phyloP scores from a whole-genome alignment of 2,113 vertebrate genomes.

The Murina feae region DNA sequence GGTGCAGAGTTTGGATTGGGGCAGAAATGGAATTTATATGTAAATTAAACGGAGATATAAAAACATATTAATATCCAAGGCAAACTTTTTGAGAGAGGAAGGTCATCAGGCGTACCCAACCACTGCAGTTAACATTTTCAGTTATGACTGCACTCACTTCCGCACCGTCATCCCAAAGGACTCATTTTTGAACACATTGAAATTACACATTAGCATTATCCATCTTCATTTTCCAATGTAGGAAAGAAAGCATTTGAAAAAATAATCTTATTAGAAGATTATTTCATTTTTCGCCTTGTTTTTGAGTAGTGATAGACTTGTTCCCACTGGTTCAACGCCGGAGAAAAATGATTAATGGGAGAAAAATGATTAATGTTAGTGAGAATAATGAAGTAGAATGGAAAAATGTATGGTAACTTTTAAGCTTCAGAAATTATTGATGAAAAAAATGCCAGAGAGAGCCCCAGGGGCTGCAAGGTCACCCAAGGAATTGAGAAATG shows the following conservation, averaged over 20 bases:
- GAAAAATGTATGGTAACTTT: not conserved
- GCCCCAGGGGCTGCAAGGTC: not conserved
- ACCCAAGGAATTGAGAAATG: not conserved
- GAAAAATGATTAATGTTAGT: not conserved
- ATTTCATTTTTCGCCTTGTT: not conserved
- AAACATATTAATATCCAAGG: not conserved
- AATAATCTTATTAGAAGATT: not conserved
- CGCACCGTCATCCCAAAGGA: not conserved
- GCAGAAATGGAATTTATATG: slow-evolving; percentile 4
- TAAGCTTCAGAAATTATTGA: not conserved
- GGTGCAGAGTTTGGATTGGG: not conserved
- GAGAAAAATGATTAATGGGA: not conserved
- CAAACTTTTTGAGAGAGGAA: not conserved
- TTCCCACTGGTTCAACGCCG: not conserved
- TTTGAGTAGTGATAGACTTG: not conserved
- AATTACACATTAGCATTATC: not conserved
- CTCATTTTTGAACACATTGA: not conserved
- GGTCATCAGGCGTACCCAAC: not conserved
- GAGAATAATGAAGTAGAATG: not conserved
- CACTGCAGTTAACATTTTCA: not conserved
- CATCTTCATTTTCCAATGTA: not conserved
- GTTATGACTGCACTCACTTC: not conserved
- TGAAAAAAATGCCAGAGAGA: not conserved
- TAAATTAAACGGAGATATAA: not conserved
- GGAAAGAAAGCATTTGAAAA: not conserved